Conservation (phyloP, 1,140 invertebrate genomes). For the Dreissena polymorpha region DNA sequence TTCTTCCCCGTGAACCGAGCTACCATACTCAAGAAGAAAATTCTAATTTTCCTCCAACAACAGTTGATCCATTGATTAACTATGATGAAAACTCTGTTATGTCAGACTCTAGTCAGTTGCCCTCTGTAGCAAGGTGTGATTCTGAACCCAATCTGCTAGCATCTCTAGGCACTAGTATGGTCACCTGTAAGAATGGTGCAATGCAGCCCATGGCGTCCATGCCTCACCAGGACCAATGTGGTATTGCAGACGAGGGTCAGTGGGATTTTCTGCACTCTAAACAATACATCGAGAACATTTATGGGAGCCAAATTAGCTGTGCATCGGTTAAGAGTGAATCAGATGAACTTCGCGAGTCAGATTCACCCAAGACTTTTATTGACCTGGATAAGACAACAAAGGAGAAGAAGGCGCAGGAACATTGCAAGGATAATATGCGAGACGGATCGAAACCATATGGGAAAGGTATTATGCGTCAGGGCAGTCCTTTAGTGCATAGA, state of each 20-base stretch:
- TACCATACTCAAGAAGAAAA: slow-evolving; percentile 54
- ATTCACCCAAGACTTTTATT: slow-evolving; percentile 50
- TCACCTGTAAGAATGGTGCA: slow-evolving; percentile 9
- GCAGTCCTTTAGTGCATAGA: slow-evolving; percentile 4
- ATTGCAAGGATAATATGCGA: neutral
- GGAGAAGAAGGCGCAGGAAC: slow-evolving; percentile 40
- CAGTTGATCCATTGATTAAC: slow-evolving; percentile 37
- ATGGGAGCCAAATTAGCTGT: slow-evolving; percentile 38
- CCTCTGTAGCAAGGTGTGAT: slow-evolving; percentile 8
- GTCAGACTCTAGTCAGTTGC: slow-evolving; percentile 31
- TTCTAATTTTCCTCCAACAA: slow-evolving; percentile 41
- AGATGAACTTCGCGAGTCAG: slow-evolving; percentile 44
- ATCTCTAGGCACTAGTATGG: slow-evolving; percentile 8
- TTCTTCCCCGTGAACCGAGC: slow-evolving; percentile 34
- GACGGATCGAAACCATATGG: slow-evolving; percentile 44
- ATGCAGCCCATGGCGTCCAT: neutral
- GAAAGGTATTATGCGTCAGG: slow-evolving; percentile 17
- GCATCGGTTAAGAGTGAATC: slow-evolving; percentile 41
- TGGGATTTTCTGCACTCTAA: slow-evolving; percentile 55
- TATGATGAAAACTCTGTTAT: slow-evolving; percentile 54
- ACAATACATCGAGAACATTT: slow-evolving; percentile 53
- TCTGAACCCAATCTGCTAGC: slow-evolving; percentile 20
- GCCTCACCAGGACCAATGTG: neutral
- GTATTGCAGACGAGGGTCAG: slow-evolving; percentile 25
- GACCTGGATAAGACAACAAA: slow-evolving; percentile 52